Evolutionary conservation across 2,113 vertebrate species (phyloP).

Genomic region (Corythoichthys intestinalis): DNA sequence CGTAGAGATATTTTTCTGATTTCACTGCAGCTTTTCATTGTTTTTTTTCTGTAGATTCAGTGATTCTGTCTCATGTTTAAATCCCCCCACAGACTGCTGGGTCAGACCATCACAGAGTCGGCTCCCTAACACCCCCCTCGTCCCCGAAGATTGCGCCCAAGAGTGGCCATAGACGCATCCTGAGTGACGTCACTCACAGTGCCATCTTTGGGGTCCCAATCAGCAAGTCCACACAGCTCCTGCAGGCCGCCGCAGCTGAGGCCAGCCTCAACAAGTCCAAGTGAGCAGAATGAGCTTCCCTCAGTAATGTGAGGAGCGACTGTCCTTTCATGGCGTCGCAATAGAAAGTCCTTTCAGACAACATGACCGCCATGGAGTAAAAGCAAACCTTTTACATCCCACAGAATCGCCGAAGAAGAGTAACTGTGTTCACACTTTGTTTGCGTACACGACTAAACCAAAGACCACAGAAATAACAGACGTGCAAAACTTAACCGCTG

Average conservation of each 20-base stretch:
- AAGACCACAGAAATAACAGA: background rate
- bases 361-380: constrained; percentile 26
- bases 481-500: constrained; percentile 5
- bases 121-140: constrained; percentile 92
- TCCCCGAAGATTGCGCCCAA: constrained; percentile 90
- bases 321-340: constrained; percentile 46
- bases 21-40: constrained; percentile 11
- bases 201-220: constrained; percentile 92
- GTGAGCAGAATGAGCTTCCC: constrained; percentile 71
- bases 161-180: constrained; percentile 88
- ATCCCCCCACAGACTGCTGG: constrained; percentile 27
- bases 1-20: background rate
- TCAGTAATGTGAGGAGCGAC: constrained; percentile 39
- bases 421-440: constrained; percentile 19
- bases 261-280: constrained; percentile 98
- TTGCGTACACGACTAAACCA: constrained; percentile 25
- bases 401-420: constrained; percentile 16
- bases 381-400: constrained; percentile 39
- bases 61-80: background rate
- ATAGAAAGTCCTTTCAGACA: constrained; percentile 53
- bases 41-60: background rate
- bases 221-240: constrained; percentile 95
- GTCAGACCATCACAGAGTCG: constrained; percentile 75
- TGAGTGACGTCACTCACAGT: constrained; percentile 97
- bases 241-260: constrained; percentile 93